Base-by-base conservation (phyloP, 2,797 vertebrate genomes). In the Acipenser oxyrinchus region DNA sequence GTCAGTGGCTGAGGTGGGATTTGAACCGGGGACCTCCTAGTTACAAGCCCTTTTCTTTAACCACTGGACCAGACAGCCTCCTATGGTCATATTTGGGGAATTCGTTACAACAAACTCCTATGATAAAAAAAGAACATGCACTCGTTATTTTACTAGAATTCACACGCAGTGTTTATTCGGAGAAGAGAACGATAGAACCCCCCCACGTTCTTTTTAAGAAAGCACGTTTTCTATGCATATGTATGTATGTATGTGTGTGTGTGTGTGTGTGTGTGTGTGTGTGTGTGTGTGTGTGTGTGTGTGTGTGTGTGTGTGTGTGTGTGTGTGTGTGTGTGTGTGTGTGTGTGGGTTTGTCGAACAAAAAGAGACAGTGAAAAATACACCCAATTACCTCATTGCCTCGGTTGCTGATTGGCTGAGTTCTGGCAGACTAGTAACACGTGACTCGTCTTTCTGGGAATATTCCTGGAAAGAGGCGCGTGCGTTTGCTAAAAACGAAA, bases 391-490 rank as follows among this genome's bases (percentile, higher is more conserved):
- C 66, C 62, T 76, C 71, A 76, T 72, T 61, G 64, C 66, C 61
- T 65, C 23, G 48, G 61, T 60, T 59, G 51, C 58, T 67, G 69
- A 74, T 71, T 76, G 68, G 72, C 66, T 61, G 64, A 66, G 51
- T 60, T 8, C 53, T 49, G 61, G 71, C 68, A 74, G 72, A 55
- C 52, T 8, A 53, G 52, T 53, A 67, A 63, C 61, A 78, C 72
- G 78, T 79, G 79, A 78, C 69, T 64, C 18, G 37, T 63, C 71
- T 73, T 79, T 77, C 76, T 79, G 69, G 63, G 79, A 81, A 79
- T 76, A 68, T 79, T 81, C 79, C 74, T 81, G 76, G 77, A 78
- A 81, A 81, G 77, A 71, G 66, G 66, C 60, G 69, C 64, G 72
- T 68, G 71, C 70, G 52, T 65, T 66, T 59, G 63, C 62, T 66